A percentile compares a stretch with the other conserved stretches of the same genome.
These are phyloP conservation scores for Pachymerium ferrugineum DNA, from an alignment of 2,888 invertebrate genomes.

Conservation along the genomic window DNA sequence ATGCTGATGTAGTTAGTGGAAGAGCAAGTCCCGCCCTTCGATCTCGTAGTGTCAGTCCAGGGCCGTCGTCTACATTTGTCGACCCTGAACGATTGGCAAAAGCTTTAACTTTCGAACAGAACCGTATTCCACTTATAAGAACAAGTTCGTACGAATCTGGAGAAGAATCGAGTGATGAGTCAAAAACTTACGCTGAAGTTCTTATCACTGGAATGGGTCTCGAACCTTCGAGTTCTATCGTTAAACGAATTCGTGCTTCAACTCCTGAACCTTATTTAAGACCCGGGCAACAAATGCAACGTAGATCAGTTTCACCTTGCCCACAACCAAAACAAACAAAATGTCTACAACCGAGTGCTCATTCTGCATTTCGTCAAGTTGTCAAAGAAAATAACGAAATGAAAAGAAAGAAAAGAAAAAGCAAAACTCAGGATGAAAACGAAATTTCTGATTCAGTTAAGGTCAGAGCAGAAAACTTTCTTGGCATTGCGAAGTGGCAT, in stretches of 20 bases:
- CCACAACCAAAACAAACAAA: not conserved
- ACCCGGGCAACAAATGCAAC: no score
- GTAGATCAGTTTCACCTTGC: not conserved
- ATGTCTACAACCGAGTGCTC: not conserved
- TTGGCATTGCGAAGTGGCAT: no score
- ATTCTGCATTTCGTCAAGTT: not conserved
- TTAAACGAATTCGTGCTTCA: not conserved
- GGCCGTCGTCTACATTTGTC: not conserved
- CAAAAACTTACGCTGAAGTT: conserved; percentile 25
- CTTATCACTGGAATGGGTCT: conserved; percentile 29
- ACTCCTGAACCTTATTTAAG: not conserved
- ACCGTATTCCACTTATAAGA: not conserved
- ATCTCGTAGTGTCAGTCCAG: not conserved
- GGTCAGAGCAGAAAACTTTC: no score
- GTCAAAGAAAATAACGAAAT: not conserved
- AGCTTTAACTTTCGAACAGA: no score
- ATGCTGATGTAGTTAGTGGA: conserved; percentile 68
- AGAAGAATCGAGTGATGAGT: not conserved
- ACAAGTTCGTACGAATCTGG: not conserved
- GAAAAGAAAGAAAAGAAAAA: no score
- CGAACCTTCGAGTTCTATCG: not conserved
- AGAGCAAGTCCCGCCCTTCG: conserved; percentile 47
- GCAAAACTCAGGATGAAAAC: no score
- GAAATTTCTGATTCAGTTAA: no score
- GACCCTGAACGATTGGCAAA: not conserved